These are phyloP conservation scores for Trichopria drosophilae DNA, from an alignment of 2,888 invertebrate species.

Conservation along the genomic window DNA sequence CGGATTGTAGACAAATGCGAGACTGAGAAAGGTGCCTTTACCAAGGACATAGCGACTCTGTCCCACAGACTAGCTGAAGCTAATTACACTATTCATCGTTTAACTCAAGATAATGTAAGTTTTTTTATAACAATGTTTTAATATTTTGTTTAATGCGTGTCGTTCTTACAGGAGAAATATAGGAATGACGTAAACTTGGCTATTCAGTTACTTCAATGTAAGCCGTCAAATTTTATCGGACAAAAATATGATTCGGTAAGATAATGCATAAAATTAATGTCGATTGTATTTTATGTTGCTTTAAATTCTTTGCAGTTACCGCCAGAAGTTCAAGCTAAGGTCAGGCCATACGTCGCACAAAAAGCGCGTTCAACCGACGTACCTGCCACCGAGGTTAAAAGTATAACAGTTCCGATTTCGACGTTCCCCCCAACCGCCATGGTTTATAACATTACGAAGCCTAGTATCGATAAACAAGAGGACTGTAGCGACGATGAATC, in stretches of 20 bases:
- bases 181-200: constrained; percentile 92
- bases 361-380: constrained; percentile 62
- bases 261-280: constrained; percentile 11
- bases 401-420: constrained; percentile 74
- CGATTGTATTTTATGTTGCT: neutral
- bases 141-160: constrained; percentile 12
- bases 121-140: constrained; percentile 14
- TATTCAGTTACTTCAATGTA: constrained; percentile 91
- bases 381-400: constrained; percentile 62
- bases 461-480: constrained; percentile 51
- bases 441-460: constrained; percentile 64
- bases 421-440: constrained; percentile 85
- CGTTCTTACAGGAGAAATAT: constrained; percentile 79
- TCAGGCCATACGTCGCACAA: constrained; percentile 74
- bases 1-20: constrained; percentile 91
- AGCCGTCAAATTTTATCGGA: constrained; percentile 90
- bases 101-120: constrained; percentile 84
- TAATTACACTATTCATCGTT: constrained; percentile 78
- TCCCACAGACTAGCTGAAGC: constrained; percentile 83
- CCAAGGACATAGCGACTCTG: constrained; percentile 83
- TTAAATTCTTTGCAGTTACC: constrained; percentile 71
- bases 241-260: constrained; percentile 88
- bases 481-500: constrained; percentile 62
- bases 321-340: constrained; percentile 87
- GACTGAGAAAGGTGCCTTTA: constrained; percentile 82